Percentiles rank a stretch among this genome's conserved stretches.
Conservation (phyloP, 2,888 invertebrate genomes). For the Frankliniella intonsa region DNA sequence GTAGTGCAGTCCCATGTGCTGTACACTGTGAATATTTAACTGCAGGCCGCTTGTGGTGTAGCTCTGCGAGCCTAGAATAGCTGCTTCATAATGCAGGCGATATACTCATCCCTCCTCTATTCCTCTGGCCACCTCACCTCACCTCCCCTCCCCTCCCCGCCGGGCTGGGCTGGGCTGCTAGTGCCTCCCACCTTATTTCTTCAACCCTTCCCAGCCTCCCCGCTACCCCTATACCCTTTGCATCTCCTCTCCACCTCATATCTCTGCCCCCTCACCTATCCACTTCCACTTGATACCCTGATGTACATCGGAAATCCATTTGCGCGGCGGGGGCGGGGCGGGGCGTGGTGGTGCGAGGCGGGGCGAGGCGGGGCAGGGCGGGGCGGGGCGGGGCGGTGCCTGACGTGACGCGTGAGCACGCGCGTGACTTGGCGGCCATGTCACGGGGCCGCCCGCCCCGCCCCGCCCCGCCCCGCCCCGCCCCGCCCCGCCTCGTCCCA, state of each 20-base stretch:
- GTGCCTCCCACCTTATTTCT: no score
- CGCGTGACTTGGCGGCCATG: no score
- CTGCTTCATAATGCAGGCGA: neutral
- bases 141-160: neutral
- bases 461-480: neutral
- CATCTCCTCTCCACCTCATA: no score
- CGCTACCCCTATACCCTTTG: no score
- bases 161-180: neutral
- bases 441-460: no score
- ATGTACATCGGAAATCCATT: conserved; percentile 10
- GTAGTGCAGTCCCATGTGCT: no score
- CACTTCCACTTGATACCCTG: neutral
- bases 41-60: neutral
- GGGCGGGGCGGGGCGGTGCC: no score
- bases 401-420: no score
- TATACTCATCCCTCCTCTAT: neutral
- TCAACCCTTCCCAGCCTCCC: no score
- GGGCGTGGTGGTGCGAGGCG: neutral
- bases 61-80: neutral
- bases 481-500: neutral
- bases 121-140: neutral
- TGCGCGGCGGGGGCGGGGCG: neutral
- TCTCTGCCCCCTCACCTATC: no score
- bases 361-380: no score
- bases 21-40: conserved; percentile 4